phyloP scores from a whole-genome alignment of 2,797 vertebrate genomes.

The Argentina silus region DNA sequence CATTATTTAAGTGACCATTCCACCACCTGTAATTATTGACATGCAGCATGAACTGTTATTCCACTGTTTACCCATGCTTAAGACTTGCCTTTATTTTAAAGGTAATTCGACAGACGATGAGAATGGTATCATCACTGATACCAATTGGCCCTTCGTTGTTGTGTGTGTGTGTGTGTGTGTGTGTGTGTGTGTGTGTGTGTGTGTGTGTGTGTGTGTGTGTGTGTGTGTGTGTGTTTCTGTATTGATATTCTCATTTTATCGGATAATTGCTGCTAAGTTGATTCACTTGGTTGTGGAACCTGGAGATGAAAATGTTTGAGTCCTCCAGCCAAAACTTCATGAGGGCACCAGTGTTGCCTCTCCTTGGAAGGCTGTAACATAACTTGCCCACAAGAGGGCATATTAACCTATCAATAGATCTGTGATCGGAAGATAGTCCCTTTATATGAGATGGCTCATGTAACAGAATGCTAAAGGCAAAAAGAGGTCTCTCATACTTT shows the following conservation, averaged over 20 bases:
- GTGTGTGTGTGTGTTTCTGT: too few species aligned
- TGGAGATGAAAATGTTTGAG: neutral
- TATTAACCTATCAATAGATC: neutral
- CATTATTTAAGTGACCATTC: neutral
- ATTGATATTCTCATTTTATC: too few species aligned
- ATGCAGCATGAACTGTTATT: neutral
- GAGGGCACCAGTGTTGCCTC: neutral
- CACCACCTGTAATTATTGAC: neutral
- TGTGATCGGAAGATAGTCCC: conserved; percentile 22
- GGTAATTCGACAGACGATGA: neutral
- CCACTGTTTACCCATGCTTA: neutral
- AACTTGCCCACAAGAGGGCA: conserved; percentile 23
- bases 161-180: too few species aligned
- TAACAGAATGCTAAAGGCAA: conserved; percentile 3
- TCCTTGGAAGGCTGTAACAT: neutral
- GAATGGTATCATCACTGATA: too few species aligned
- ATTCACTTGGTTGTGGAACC: too few species aligned
- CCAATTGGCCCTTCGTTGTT: too few species aligned
- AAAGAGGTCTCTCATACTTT: conserved; percentile 21
- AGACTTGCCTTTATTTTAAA: neutral
- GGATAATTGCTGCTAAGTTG: too few species aligned
- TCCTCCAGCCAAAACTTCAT: conserved; percentile 37
- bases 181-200: too few species aligned
- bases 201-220: too few species aligned
- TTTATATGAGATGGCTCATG: neutral